Evolutionary conservation across 1,140 invertebrate species (phyloP).

Genomic region (Trichoplusia ni): DNA sequence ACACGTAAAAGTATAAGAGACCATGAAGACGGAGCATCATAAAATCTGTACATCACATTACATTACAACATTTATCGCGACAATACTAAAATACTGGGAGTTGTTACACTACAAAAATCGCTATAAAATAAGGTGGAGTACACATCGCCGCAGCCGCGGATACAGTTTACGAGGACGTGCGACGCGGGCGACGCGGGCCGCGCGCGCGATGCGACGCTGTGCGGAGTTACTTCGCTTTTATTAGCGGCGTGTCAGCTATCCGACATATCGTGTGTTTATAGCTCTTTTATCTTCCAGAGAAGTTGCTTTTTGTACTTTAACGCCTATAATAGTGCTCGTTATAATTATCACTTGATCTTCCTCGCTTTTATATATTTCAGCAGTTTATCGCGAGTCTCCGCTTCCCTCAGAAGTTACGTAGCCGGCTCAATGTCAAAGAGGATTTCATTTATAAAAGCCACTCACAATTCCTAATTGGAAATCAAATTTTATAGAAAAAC

Average conservation of each 20-base stretch:
- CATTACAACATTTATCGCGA: constrained; percentile 8
- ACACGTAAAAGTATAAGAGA: no score
- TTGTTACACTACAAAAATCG: not conserved
- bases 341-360: not conserved
- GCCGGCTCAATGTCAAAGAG: no score
- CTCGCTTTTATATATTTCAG: not conserved
- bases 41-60: not conserved
- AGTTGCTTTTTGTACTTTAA: constrained; percentile 14
- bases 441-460: no score
- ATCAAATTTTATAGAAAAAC: not conserved
- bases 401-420: no score
- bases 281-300: constrained; percentile 16
- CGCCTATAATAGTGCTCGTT: not conserved
- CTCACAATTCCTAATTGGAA: no score
- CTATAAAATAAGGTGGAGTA: constrained; percentile 19
- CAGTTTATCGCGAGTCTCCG: not conserved
- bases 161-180: not conserved
- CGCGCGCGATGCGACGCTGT: no score
- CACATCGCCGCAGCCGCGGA: not conserved
- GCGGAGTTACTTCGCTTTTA: not conserved
- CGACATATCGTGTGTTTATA: constrained; percentile 22
- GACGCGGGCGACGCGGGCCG: not conserved
- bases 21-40: not conserved
- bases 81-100: constrained; percentile 6
- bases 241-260: constrained; percentile 19